Evolutionary conservation across 2,797 vertebrate species (phyloP).

Genomic region (Myioborus miniatus): DNA sequence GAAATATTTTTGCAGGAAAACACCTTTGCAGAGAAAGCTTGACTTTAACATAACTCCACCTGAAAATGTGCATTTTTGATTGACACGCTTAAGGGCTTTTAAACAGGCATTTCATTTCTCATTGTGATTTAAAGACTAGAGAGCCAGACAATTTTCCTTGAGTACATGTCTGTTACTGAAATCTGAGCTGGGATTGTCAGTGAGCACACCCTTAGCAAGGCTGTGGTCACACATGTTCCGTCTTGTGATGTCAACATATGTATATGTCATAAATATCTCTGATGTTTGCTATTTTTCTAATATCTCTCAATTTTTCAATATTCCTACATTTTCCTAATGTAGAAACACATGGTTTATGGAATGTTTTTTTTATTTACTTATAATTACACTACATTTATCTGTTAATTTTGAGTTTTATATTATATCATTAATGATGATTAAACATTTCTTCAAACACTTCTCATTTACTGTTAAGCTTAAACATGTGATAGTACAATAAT

Average conservation of each 20-base stretch:
- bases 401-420: not conserved
- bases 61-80: not conserved
- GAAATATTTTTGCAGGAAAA: not conserved
- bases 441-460: not conserved
- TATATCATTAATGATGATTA: not conserved
- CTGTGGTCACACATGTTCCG: not conserved
- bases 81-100: not conserved
- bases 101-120: not conserved
- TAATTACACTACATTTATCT: not conserved
- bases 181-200: not conserved
- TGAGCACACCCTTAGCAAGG: not conserved
- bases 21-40: not conserved
- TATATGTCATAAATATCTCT: not conserved
- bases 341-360: not conserved
- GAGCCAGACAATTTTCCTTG: not conserved
- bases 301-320: not conserved
- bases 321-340: not conserved
- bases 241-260: not conserved
- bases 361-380: not conserved
- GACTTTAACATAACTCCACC: not conserved
- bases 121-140: not conserved
- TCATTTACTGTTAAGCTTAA: not conserved
- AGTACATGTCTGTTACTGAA: fast-evolving
- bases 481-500: not conserved
- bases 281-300: not conserved